Percentiles rank a stretch among this genome's conserved stretches.
Conservation (phyloP, 2,113 vertebrate species). For the Phoxinus phoxinus region DNA sequence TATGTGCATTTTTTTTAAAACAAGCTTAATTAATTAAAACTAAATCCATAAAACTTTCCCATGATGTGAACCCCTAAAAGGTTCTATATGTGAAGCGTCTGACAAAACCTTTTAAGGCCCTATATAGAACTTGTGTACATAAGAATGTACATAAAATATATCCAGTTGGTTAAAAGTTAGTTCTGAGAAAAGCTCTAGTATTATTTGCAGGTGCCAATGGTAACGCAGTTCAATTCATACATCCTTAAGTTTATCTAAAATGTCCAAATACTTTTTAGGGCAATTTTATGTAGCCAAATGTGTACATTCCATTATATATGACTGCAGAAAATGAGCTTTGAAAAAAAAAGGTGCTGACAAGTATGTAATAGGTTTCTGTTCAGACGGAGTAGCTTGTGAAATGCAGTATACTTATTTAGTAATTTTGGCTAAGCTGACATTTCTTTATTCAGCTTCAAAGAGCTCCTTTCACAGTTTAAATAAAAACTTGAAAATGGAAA, state of each 20-base stretch:
- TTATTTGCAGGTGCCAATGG: no score
- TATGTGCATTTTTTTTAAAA: no score
- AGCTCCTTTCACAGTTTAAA: slow-evolving; percentile 15
- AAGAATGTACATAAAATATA: neutral
- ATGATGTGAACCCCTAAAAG: no score
- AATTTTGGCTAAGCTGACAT: slow-evolving; percentile 1
- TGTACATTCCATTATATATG: neutral
- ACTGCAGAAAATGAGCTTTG: neutral
- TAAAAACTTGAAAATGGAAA: neutral
- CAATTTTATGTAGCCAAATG: neutral
- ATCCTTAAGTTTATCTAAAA: neutral
- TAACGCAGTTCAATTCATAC: neutral
- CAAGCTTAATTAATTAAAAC: no score
- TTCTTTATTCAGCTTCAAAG: slow-evolving; percentile 22
- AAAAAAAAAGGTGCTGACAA: slow-evolving; percentile 17
- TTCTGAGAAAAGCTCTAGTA: no score
- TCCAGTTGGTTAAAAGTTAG: neutral
- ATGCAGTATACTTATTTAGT: neutral
- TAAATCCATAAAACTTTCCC: no score
- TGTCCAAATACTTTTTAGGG: neutral
- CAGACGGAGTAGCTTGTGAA: neutral
- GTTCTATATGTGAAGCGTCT: no score
- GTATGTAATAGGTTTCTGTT: neutral
- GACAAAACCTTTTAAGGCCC: no score
- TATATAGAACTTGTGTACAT: no score